Evolutionary conservation across 2,888 invertebrate genomes (phyloP).

Genomic region (Trichacis sp.): DNA sequence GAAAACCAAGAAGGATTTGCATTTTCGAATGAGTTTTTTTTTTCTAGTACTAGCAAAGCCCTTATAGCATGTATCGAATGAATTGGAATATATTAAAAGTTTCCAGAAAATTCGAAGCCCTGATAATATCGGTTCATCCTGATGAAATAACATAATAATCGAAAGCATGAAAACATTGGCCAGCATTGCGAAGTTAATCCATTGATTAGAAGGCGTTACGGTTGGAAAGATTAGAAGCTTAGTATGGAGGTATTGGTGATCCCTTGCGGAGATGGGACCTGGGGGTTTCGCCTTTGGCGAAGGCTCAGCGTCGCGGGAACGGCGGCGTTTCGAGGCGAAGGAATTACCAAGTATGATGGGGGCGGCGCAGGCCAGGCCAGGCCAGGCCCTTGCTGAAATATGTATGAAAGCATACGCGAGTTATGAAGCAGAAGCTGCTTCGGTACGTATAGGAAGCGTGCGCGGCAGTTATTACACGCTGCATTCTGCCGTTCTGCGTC

Average conservation of each 20-base stretch:
- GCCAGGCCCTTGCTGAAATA: slow-evolving; percentile 55
- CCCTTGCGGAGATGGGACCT: slow-evolving; percentile 17
- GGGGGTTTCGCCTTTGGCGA: slow-evolving; percentile 30
- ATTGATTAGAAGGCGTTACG: background rate
- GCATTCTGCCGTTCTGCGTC: slow-evolving; percentile 29
- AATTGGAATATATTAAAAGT: too few species aligned
- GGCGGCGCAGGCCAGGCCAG: slow-evolving; percentile 7
- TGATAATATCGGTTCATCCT: too few species aligned
- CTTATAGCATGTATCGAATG: too few species aligned
- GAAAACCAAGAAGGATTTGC: too few species aligned
- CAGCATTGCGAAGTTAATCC: too few species aligned
- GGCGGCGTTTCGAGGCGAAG: slow-evolving; percentile 31
- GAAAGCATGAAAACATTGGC: too few species aligned
- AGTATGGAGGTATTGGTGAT: background rate
- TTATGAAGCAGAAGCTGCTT: slow-evolving; percentile 43
- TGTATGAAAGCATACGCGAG: slow-evolving; percentile 61
- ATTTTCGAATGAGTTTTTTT: too few species aligned
- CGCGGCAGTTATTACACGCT: slow-evolving; percentile 24
- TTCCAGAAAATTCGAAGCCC: too few species aligned
- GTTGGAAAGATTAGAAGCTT: background rate
- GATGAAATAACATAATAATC: too few species aligned
- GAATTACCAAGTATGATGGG: slow-evolving; percentile 63
- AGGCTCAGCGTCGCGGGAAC: slow-evolving; percentile 14
- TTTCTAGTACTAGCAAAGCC: too few species aligned
- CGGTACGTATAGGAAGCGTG: slow-evolving; percentile 27